These are phyloP conservation scores for Aphidius gifuensis DNA, from an alignment of 1,140 invertebrate genomes.

Conservation along the genomic window DNA sequence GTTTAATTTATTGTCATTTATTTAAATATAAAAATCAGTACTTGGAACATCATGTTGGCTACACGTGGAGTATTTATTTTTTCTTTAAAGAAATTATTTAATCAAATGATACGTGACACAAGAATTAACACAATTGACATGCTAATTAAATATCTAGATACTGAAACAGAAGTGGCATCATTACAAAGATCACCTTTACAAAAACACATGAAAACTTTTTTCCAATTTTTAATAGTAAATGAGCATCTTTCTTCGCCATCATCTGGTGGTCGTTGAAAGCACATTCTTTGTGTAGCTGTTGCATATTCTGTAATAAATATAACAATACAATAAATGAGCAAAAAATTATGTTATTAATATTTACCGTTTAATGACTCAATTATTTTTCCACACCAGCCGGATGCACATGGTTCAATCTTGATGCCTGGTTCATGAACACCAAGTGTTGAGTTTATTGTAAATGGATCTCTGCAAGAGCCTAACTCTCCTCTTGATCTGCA, in stretches of 20 bases:
- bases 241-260: slow-evolving; percentile 87
- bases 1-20: too few species aligned
- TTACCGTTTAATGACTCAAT: slow-evolving; percentile 68
- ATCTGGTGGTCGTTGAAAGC: slow-evolving; percentile 78
- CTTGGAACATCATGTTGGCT: too few species aligned
- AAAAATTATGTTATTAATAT: slow-evolving; percentile 23
- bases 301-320: slow-evolving; percentile 71
- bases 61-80: too few species aligned
- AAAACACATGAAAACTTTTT: slow-evolving; percentile 86
- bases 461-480: slow-evolving; percentile 86
- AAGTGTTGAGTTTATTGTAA: slow-evolving; percentile 72
- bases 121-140: too few species aligned
- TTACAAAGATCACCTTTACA: slow-evolving; percentile 91
- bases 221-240: slow-evolving; percentile 74
- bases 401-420: slow-evolving; percentile 77
- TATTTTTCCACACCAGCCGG: slow-evolving; percentile 90
- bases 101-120: too few species aligned
- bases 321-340: too few species aligned
- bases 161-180: slow-evolving; percentile 27
- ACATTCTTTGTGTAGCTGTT: slow-evolving; percentile 80
- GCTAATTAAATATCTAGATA: not conserved
- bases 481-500: slow-evolving; percentile 84
- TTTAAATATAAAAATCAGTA: too few species aligned
- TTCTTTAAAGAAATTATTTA: too few species aligned
- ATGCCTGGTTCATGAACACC: slow-evolving; percentile 68